A percentile compares a stretch with the other conserved stretches of the same genome.
Conservation (phyloP, 2,113 vertebrate species). For the Eulemur macaco region DNA sequence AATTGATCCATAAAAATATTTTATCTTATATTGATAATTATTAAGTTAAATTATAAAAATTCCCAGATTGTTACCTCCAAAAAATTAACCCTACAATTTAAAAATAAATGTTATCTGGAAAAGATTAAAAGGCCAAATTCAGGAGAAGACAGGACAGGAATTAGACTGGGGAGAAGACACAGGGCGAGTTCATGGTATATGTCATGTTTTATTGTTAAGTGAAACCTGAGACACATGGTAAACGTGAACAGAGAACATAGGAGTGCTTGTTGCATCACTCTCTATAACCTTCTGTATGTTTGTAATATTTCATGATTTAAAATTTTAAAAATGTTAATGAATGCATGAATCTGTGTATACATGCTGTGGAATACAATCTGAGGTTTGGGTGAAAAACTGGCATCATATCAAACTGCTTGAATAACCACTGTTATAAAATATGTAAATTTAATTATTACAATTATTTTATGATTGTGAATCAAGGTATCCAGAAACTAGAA, state of each 20-base stretch:
- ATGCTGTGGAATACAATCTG: not conserved
- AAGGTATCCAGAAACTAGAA: not conserved
- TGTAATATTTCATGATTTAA: not conserved
- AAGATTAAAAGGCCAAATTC: not conserved
- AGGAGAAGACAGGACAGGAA: not conserved
- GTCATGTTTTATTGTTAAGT: not conserved
- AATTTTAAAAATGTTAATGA: not conserved
- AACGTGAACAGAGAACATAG: not conserved
- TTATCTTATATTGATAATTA: not conserved
- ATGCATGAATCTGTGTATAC: not conserved
- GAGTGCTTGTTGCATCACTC: not conserved
- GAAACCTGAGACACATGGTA: not conserved
- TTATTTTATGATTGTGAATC: constrained; percentile 36
- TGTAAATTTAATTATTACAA: constrained; percentile 18
- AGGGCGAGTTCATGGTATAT: not conserved
- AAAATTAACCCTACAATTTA: not conserved
- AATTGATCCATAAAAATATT: not conserved
- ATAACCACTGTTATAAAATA: not conserved
- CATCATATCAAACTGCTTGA: constrained; percentile 14
- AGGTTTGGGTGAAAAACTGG: not conserved
- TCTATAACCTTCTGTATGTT: not conserved
- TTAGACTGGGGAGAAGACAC: not conserved
- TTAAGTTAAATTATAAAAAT: not conserved
- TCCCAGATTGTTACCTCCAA: not conserved
- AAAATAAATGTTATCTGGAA: not conserved